Conservation (phyloP, 2,797 vertebrate genomes). For the Bovichtus variegatus region DNA sequence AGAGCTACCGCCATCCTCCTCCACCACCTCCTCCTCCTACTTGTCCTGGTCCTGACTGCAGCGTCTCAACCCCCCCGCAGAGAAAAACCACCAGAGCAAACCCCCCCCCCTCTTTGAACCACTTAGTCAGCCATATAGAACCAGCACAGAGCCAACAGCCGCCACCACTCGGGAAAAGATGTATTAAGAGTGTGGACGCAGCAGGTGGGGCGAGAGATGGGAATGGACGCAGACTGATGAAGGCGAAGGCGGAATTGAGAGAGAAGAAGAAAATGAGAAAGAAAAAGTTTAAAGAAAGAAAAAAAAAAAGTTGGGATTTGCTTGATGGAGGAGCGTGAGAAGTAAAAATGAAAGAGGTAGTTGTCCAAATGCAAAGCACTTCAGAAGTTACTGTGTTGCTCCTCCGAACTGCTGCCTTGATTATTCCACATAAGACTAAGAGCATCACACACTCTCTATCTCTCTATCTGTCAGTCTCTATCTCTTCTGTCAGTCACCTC, state of each 20-base stretch:
- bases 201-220: slow-evolving; percentile 11
- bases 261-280: not conserved
- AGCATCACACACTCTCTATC: slow-evolving; percentile 61
- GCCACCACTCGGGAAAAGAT: slow-evolving; percentile 15
- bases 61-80: slow-evolving; percentile 48
- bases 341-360: slow-evolving; percentile 38
- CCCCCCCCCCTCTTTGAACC: slow-evolving; percentile 47
- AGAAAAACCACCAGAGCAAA: slow-evolving; percentile 62
- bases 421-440: slow-evolving; percentile 70
- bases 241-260: slow-evolving; percentile 6
- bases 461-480: slow-evolving; percentile 46
- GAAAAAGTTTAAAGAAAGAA: not conserved
- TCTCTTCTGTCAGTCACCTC: slow-evolving; percentile 58
- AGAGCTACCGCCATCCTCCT: slow-evolving; percentile 89
- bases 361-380: slow-evolving; percentile 64
- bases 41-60: slow-evolving; percentile 63
- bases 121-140: slow-evolving; percentile 85
- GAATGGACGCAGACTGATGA: slow-evolving; percentile 20
- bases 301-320: slow-evolving; percentile 11
- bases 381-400: slow-evolving; percentile 40
- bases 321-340: not conserved
- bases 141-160: slow-evolving; percentile 34
- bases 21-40: slow-evolving; percentile 56
- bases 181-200: not conserved
- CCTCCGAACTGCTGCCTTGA: slow-evolving; percentile 52